Conservation (phyloP, 2,113 vertebrate genomes). For the Albula goreensis region DNA sequence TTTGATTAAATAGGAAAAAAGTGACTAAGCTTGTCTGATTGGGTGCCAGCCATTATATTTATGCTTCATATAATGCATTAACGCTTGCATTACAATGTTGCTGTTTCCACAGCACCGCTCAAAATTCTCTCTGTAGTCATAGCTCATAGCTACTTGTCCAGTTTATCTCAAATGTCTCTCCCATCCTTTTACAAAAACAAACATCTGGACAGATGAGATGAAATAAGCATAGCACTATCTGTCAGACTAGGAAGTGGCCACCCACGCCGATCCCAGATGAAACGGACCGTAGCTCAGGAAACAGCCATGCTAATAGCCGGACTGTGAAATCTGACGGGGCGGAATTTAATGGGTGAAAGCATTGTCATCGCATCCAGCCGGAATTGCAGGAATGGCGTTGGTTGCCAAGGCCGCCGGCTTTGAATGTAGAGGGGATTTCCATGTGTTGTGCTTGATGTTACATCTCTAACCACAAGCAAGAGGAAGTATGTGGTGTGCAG, state of each 20-base stretch:
- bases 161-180: background rate
- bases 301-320: background rate
- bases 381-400: background rate
- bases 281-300: background rate
- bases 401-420: too few species aligned
- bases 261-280: background rate
- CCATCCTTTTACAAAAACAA: background rate
- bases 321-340: background rate
- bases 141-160: too few species aligned
- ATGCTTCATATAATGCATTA: too few species aligned
- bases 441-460: background rate
- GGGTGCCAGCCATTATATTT: too few species aligned
- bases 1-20: too few species aligned
- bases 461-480: background rate
- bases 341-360: background rate
- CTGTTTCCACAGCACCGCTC: too few species aligned
- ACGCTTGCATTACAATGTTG: too few species aligned
- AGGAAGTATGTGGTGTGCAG: background rate
- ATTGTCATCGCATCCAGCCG: background rate
- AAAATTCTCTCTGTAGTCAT: too few species aligned
- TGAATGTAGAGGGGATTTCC: slow-evolving; percentile 6
- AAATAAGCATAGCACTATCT: background rate
- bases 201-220: background rate
- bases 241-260: background rate
- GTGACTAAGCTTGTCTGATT: too few species aligned